Evolutionary conservation across 1,140 invertebrate species (phyloP), one percentile per base, ranked within the genome.

Genomic region (Vanessa tameamea): DNA sequence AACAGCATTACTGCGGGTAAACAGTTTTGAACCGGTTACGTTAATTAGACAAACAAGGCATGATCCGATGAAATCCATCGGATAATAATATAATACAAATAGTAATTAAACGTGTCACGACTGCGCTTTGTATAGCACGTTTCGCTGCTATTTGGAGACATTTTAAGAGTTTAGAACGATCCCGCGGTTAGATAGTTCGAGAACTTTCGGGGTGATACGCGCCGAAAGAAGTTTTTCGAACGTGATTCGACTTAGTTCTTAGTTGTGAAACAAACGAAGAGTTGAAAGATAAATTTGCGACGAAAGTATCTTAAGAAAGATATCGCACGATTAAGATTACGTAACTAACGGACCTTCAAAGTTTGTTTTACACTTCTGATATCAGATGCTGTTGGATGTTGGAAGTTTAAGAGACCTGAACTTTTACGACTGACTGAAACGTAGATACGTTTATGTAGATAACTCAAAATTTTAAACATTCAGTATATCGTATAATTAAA

Each of bases 281-380:
- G 67, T 77, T 59, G 53, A 53, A 59, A 77, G 67, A 76, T 76
- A 76, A 76, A 77, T 77, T 73, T 64, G 63, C 43, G 76, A 72
- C 47, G 72, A 77, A 73, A 77, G 68, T 77, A 73, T 67, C 76
- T 69, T 55, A 64, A 57, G 53, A n/a, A 63, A 55, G 65, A 73
- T 77, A 77, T 67, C 76, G 73, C 72, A 73, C 72, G 76, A 77
- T 77, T 77, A 77, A 77, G 72, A 77, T 77, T 73, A 73, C 72
- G 72, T 70, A 77, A 75, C 63, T 61, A 70, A 67, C 55, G 69
- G 72, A 74, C 76, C 53, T 61, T 67, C 64, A 47, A 63, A 71
- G 57, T 37, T 53, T 53, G 53, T 75, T 70, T 63, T 69, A 74
- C 50, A 57, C 53, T 57, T 31, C 66, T 64, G 37, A 69, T 75